A percentile compares a stretch with the other conserved stretches of the same genome.
Evolutionary conservation across 2,113 vertebrate species (phyloP).

Genomic region (Ctenodactylus gundi): DNA sequence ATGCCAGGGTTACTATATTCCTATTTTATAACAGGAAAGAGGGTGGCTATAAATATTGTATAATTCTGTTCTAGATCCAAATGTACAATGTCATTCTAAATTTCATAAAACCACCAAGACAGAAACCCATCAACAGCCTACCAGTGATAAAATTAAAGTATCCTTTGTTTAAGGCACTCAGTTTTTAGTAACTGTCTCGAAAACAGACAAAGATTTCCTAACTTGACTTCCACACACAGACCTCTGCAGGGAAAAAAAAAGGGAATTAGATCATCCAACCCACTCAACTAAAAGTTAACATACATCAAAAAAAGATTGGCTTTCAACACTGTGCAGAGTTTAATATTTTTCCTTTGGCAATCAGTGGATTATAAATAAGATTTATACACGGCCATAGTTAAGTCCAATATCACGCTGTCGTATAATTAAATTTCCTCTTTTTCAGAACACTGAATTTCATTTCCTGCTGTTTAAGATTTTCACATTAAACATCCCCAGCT

Average conservation of each 20-base stretch:
- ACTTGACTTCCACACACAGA: background rate
- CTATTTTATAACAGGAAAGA: background rate
- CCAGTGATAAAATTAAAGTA: background rate
- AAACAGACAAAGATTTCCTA: background rate
- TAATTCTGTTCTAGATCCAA: background rate
- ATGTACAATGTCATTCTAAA: background rate
- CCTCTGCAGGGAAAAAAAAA: background rate
- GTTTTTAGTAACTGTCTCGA: background rate
- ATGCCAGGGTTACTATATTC: background rate
- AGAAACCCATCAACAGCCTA: background rate
- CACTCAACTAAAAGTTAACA: background rate
- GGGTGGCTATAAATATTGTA: background rate
- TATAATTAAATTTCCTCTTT: conserved; percentile 1
- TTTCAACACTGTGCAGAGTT: background rate
- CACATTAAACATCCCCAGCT: background rate
- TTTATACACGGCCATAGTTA: background rate
- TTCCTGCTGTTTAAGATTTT: background rate
- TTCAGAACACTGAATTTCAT: background rate
- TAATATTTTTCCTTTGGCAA: background rate
- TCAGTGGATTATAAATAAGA: background rate
- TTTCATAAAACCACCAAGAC: background rate
- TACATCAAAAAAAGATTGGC: background rate
- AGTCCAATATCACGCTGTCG: background rate
- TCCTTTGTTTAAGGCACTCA: background rate
- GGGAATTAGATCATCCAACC: background rate